These are phyloP conservation scores for Hafferia zeledoni DNA, from an alignment of 2,797 vertebrate genomes.

Conservation along the genomic window DNA sequence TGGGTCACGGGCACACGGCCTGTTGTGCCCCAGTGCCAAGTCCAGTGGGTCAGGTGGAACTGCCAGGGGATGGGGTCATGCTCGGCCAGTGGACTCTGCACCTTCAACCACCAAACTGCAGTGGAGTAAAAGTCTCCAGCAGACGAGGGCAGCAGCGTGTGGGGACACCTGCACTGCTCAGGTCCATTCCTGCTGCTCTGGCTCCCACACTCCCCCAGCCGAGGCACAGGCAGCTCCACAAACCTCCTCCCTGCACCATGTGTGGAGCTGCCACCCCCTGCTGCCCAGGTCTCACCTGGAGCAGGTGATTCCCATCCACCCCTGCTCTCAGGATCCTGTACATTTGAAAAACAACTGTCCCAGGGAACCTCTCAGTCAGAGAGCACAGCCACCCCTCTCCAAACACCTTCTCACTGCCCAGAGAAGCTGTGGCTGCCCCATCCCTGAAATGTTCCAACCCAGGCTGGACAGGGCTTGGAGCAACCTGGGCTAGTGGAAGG, in stretches of 20 bases:
- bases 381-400: not conserved
- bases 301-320: not conserved
- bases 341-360: not conserved
- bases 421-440: not conserved
- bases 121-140: not conserved
- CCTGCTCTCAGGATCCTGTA: not conserved
- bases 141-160: not conserved
- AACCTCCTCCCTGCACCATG: not conserved
- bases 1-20: accelerated
- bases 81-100: not conserved
- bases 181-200: accelerated
- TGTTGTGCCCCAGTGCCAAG: not conserved
- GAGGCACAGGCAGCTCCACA: not conserved
- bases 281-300: not conserved
- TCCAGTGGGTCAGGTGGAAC: not conserved
- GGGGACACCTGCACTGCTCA: not conserved
- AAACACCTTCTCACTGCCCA: not conserved
- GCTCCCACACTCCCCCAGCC: accelerated
- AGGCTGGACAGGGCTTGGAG: not conserved
- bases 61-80: accelerated
- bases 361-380: not conserved
- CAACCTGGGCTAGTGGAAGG: not conserved
- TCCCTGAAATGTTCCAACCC: not conserved
- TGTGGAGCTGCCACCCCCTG: not conserved
- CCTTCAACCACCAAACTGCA: not conserved